Evolutionary conservation across 2,888 invertebrate genomes (phyloP), one percentile per base, ranked within the genome.

Genomic region (Linnaemya tessellans): DNA sequence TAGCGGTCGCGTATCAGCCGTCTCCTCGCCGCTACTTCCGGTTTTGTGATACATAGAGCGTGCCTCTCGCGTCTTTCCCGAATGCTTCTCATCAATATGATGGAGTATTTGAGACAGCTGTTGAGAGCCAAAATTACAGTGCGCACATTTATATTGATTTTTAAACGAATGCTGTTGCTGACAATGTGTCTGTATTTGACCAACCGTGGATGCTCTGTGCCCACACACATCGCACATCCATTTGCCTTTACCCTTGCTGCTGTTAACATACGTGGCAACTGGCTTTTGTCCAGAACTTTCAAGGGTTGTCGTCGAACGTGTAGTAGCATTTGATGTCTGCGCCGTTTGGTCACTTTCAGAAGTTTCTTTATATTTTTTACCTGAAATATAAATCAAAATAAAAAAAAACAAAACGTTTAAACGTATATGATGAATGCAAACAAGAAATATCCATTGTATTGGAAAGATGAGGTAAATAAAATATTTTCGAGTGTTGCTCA

Each of bases 61-160:
- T n/a, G 89, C 90, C 22, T 74, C 88, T 5, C 87, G 87, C 11
- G 85, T 89, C 78, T 89, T 89, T 3, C 88, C 92, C 0, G 94
- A 90, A 89, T 96, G 96, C 5, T 94, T 94, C 13, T 93, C 93
- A 1, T 92, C 90, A 84, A 95, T 94, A 89, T 96, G 96, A 54
- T 93, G 94, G 22, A 93, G 93, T 56, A 96, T 94, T 38, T 94
- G 93, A 9, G 94, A 93, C 35, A 94, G 92, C 1, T 94, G 94
- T 0, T 94, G 92, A 0, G 93, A 92, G 38, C 93, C 94, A 87
- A 94, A 96, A 0, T 93, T 90, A 87, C 97, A 97, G 84, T 95
- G 93, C 0, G 94, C 94, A 89, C 97, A 97, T 88, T 95, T 95
- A 90, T 93, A 97, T 87, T 96, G 96, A 88, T 94, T 93, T 82